A percentile compares a stretch with the other conserved stretches of the same genome.
Conservation (phyloP, 2,888 invertebrate genomes). For the Creontiades dilutus region DNA sequence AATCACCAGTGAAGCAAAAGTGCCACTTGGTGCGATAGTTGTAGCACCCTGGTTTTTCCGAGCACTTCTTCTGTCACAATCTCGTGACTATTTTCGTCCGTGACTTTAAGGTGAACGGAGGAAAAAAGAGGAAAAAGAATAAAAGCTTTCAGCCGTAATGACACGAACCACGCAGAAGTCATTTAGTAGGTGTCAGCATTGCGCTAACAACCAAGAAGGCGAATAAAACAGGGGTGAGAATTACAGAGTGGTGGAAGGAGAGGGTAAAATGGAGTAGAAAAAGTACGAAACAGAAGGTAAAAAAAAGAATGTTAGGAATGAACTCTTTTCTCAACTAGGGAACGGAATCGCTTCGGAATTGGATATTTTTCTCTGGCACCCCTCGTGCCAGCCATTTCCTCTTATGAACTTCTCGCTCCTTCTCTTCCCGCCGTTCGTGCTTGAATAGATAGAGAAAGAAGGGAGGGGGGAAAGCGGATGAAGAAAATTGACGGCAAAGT, state of each 20-base stretch:
- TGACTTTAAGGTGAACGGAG: background rate
- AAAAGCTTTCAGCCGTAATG: conserved; percentile 65
- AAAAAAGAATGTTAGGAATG: conserved; percentile 11
- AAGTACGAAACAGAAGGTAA: conserved; percentile 38
- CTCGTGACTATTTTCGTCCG: conserved; percentile 47
- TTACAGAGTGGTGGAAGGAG: background rate
- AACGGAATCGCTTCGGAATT: conserved; percentile 55
- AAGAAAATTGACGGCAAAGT: conserved; percentile 57
- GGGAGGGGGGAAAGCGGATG: background rate
- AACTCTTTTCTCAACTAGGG: conserved; percentile 45
- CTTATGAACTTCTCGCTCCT: conserved; percentile 31
- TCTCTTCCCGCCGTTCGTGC: conserved; percentile 42
- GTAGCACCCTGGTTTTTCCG: background rate
- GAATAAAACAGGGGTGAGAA: conserved; percentile 41
- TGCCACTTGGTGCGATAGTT: conserved; percentile 34
- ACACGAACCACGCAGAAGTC: conserved; percentile 70
- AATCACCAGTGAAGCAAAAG: background rate
- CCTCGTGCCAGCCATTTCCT: conserved; percentile 63
- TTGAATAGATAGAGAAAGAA: conserved; percentile 56
- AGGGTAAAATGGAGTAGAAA: conserved; percentile 33
- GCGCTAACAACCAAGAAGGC: conserved; percentile 64
- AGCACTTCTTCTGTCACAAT: conserved; percentile 34
- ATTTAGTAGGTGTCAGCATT: conserved; percentile 70
- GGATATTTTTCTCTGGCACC: conserved; percentile 61
- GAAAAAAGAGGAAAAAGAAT: conserved; percentile 11